These are phyloP conservation scores for Seira sanloemensis DNA, from an alignment of 2,888 invertebrate species.

Conservation along the genomic window DNA sequence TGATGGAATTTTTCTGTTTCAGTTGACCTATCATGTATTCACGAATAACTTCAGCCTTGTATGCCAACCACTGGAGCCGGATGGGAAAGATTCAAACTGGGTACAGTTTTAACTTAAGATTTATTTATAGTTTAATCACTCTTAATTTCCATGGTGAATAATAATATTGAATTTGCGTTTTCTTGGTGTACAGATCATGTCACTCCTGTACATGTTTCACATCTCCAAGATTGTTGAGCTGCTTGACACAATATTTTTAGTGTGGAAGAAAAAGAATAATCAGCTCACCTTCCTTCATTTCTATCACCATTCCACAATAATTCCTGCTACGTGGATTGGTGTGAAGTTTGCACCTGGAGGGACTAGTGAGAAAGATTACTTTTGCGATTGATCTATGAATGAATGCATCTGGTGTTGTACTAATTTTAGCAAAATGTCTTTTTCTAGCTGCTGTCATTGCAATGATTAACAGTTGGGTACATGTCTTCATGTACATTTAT, in stretches of 20 bases:
- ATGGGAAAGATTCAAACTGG: conserved; percentile 58
- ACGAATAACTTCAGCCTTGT: conserved; percentile 64
- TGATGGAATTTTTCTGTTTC: conserved; percentile 21
- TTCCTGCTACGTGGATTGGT: conserved; percentile 72
- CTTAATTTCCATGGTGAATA: conserved; percentile 8
- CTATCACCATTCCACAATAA: conserved; percentile 73
- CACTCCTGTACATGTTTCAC: conserved; percentile 70
- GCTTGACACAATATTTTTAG: conserved; percentile 71
- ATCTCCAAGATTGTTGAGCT: conserved; percentile 72
- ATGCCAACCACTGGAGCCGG: conserved; percentile 65
- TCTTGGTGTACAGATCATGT: conserved; percentile 54
- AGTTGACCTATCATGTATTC: conserved; percentile 70
- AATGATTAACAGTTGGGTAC: conserved; percentile 73
- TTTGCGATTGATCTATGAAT: too few species aligned
- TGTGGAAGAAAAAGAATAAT: conserved; percentile 68
- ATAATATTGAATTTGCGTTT: conserved; percentile 20
- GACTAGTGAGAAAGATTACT: conserved; percentile 60
- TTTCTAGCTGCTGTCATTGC: conserved; percentile 70
- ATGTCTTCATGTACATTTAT: conserved; percentile 73
- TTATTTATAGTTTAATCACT: neutral
- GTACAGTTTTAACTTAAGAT: conserved; percentile 34
- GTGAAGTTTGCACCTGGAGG: conserved; percentile 73
- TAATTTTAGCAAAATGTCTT: conserved; percentile 16
- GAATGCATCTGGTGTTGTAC: too few species aligned
- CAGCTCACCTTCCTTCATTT: conserved; percentile 73